phyloP scores from a whole-genome alignment of 2,888 invertebrate genomes.

The Yponomeuta evonymella region DNA sequence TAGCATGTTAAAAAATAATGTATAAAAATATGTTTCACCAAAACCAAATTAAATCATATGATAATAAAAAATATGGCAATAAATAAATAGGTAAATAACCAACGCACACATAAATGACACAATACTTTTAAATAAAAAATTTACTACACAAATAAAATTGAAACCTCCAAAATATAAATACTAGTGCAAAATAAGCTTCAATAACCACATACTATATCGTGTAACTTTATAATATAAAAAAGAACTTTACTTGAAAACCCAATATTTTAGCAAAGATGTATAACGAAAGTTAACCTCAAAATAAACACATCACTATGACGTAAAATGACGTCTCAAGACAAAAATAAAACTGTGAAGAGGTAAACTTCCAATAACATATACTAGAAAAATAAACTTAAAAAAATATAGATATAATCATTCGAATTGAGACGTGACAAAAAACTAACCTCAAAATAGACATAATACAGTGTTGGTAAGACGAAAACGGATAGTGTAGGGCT shows the following conservation, averaged over 20 bases:
- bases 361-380: background rate
- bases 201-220: background rate
- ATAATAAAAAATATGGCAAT: background rate
- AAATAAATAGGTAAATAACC: background rate
- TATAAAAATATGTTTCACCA: background rate
- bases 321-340: background rate
- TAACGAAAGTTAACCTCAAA: too few species aligned
- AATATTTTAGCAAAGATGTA: too few species aligned
- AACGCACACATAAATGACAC: background rate
- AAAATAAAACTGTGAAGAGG: constrained; percentile 23
- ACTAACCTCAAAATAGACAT: background rate
- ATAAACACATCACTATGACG: too few species aligned
- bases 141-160: background rate
- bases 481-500: constrained; percentile 4
- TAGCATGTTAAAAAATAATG: background rate
- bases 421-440: background rate
- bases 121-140: background rate
- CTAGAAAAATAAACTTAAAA: background rate
- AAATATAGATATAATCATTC: background rate
- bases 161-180: background rate
- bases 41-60: background rate
- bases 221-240: background rate
- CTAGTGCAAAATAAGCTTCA: background rate
- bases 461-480: background rate
- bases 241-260: background rate